These are phyloP conservation scores for Panthera tigris DNA, from an alignment of 2,113 vertebrate species.

Conservation along the genomic window DNA sequence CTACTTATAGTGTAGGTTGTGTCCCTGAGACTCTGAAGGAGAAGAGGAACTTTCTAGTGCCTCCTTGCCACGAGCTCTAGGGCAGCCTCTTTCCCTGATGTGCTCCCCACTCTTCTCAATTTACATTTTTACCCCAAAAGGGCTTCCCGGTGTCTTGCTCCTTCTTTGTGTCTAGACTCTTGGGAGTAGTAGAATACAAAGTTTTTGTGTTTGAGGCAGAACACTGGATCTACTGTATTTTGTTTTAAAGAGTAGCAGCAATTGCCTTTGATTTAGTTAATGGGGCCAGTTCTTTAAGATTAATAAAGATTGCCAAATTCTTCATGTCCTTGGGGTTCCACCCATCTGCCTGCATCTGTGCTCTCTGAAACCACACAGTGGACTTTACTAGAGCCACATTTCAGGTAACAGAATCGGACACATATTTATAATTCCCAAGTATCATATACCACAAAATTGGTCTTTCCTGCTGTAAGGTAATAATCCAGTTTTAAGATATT, in stretches of 20 bases:
- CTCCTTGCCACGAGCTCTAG: accelerated
- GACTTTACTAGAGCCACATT: neutral
- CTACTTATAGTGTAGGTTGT: neutral
- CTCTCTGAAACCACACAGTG: neutral
- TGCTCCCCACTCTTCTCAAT: neutral
- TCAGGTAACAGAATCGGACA: neutral
- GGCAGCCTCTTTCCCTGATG: neutral
- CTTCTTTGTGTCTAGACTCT: neutral
- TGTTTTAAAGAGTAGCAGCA: neutral
- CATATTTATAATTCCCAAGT: neutral
- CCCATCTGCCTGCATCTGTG: neutral
- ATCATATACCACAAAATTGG: neutral
- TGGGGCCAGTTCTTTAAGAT: neutral
- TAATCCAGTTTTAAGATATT: neutral
- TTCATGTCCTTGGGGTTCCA: neutral
- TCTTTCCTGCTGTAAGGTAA: neutral
- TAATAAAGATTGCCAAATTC: neutral
- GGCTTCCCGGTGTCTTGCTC: neutral
- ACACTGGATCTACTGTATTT: neutral
- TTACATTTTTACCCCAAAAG: neutral
- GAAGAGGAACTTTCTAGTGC: neutral
- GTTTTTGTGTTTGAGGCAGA: neutral
- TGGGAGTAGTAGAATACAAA: neutral
- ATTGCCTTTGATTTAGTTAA: neutral
- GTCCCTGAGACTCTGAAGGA: neutral